Evolutionary conservation across 1,140 invertebrate genomes (phyloP).

Genomic region (Notospermus geniculatus): DNA sequence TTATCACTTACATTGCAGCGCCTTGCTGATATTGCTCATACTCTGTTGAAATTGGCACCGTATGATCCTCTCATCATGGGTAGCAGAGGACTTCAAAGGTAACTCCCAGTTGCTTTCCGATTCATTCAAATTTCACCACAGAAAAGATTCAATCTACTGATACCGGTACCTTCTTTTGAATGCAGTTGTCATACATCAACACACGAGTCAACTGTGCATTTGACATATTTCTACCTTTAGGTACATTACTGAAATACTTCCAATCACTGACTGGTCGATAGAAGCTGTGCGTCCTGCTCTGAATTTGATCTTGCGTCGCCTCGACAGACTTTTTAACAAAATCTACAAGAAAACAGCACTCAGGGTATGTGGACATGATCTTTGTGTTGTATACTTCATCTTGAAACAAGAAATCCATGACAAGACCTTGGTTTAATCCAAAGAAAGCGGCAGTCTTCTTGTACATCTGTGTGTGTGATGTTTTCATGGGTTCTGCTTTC

Average conservation of each 20-base stretch:
- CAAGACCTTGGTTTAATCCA: too few relatives aligned
- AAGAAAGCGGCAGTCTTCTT: too few relatives aligned
- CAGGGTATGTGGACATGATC: too few relatives aligned
- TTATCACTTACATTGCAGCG: slow-evolving; percentile 64
- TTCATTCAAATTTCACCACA: too few relatives aligned
- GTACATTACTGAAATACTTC: slow-evolving; percentile 93
- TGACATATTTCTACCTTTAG: slow-evolving; percentile 29
- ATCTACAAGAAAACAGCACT: slow-evolving; percentile 82
- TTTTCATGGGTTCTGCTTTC: too few relatives aligned
- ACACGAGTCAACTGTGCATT: too few relatives aligned
- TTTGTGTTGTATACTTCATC: too few relatives aligned
- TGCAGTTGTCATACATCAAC: too few relatives aligned
- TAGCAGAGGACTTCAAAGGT: slow-evolving; percentile 69
- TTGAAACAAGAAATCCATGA: too few relatives aligned
- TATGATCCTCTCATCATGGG: slow-evolving; percentile 96
- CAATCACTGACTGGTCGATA: slow-evolving; percentile 94
- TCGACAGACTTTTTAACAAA: slow-evolving; percentile 97
- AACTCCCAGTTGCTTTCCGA: not conserved
- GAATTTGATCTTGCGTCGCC: slow-evolving; percentile 82
- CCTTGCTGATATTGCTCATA: slow-evolving; percentile 94
- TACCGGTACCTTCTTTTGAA: too few relatives aligned
- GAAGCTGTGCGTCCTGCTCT: slow-evolving; percentile 89
- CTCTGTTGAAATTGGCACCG: slow-evolving; percentile 92
- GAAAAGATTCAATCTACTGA: too few relatives aligned
- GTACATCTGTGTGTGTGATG: too few relatives aligned